phyloP scores from a whole-genome alignment of 2,888 invertebrate genomes.

The Tethea ocularis region DNA sequence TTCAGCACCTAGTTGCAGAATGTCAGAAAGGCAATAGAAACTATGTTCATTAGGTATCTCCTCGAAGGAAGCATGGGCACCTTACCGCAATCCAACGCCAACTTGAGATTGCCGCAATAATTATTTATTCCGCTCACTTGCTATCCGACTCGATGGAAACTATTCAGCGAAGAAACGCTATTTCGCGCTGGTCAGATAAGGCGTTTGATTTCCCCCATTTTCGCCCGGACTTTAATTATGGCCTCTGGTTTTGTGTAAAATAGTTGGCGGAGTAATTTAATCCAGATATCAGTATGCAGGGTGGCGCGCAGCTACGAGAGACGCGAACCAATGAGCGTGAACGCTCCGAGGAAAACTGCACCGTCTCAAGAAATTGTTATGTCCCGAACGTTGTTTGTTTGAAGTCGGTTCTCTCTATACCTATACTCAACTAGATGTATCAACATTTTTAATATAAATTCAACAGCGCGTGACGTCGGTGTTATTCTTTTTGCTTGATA shows the following conservation, averaged over 20 bases:
- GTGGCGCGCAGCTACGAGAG: constrained; percentile 63
- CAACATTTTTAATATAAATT: background rate
- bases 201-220: constrained; percentile 82
- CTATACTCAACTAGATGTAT: background rate
- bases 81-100: constrained; percentile 57
- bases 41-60: constrained; percentile 72
- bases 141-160: constrained; percentile 69
- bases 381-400: constrained; percentile 45
- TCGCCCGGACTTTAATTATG: constrained; percentile 81
- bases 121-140: constrained; percentile 83
- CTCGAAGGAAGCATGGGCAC: constrained; percentile 46
- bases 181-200: constrained; percentile 82
- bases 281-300: constrained; percentile 78
- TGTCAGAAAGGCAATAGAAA: constrained; percentile 56
- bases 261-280: constrained; percentile 82
- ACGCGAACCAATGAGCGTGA: constrained; percentile 57
- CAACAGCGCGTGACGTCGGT: constrained; percentile 18
- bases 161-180: constrained; percentile 81
- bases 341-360: constrained; percentile 35
- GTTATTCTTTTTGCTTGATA: constrained; percentile 19
- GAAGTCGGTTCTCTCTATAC: constrained; percentile 20
- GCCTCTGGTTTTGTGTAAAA: constrained; percentile 82
- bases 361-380: constrained; percentile 48
- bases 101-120: constrained; percentile 79
- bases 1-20: constrained; percentile 22